Conservation (phyloP, 1,140 invertebrate genomes). For the fruit fly (Drosophila melanogaster) region DNA sequence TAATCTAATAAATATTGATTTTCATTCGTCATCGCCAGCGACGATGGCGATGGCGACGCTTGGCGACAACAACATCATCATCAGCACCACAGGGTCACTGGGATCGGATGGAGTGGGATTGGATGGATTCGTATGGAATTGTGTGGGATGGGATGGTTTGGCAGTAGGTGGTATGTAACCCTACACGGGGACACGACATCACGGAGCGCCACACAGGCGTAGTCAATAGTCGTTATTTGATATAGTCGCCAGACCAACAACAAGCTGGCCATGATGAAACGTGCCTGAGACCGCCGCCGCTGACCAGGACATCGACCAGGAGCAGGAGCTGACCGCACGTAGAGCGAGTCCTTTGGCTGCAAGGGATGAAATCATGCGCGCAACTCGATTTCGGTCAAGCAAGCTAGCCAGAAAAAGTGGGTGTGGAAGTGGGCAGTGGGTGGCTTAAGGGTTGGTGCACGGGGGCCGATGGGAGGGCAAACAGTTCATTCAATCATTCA, state of each 20-base stretch:
- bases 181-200: conserved; percentile 63
- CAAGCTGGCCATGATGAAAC: conserved; percentile 77
- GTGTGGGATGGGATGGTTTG: conserved; percentile 1
- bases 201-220: conserved; percentile 56
- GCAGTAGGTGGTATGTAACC: conserved; percentile 58
- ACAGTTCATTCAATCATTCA: conserved; percentile 84
- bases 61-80: conserved; percentile 60
- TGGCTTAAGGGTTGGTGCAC: background rate
- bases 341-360: conserved; percentile 59
- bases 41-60: conserved; percentile 52
- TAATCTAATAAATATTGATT: conserved; percentile 85
- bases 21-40: conserved; percentile 82
- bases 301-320: conserved; percentile 64
- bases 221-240: conserved; percentile 83
- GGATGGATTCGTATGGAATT: background rate
- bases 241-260: conserved; percentile 77
- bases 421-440: background rate
- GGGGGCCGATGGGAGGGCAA: conserved; percentile 17
- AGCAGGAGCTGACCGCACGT: conserved; percentile 70
- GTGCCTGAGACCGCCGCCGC: conserved; percentile 69
- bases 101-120: conserved; percentile 4
- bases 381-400: conserved; percentile 75
- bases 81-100: conserved; percentile 30
- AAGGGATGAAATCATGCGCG: conserved; percentile 84
- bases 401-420: conserved; percentile 20